Evolutionary conservation across 2,888 invertebrate genomes (phyloP).

Genomic region (Lasius fuliginosus): DNA sequence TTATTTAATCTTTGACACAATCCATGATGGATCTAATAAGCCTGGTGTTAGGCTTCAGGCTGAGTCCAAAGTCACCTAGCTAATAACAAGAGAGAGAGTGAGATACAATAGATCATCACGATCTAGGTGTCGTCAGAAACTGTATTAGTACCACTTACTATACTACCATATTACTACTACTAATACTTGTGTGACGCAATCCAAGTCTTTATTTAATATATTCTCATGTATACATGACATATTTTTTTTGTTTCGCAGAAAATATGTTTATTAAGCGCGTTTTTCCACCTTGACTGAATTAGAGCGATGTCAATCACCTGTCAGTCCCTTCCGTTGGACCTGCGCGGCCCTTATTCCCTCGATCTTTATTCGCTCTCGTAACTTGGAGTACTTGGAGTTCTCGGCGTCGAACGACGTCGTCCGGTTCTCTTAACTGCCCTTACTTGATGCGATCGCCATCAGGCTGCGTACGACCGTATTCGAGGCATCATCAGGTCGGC

Average conservation of each 20-base stretch:
- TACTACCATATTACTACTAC: too few species aligned
- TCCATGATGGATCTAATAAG: too few species aligned
- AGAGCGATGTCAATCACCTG: background rate
- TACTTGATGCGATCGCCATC: slow-evolving; percentile 40
- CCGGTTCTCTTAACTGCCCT: slow-evolving; percentile 21
- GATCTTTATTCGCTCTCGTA: slow-evolving; percentile 13
- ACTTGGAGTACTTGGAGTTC: background rate
- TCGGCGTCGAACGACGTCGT: slow-evolving; percentile 24
- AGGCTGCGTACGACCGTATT: slow-evolving; percentile 54
- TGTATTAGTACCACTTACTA: too few species aligned
- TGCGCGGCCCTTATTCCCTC: background rate
- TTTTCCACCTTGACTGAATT: background rate
- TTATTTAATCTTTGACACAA: background rate
- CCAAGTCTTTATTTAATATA: background rate
- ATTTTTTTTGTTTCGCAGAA: background rate
- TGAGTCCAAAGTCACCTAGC: too few species aligned
- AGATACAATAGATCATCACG: too few species aligned
- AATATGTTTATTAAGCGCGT: background rate
- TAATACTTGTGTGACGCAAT: too few species aligned
- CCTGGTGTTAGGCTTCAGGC: too few species aligned
- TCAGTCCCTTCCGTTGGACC: too few species aligned
- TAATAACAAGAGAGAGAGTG: too few species aligned
- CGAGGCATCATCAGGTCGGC: slow-evolving; percentile 69
- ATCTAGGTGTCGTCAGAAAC: too few species aligned
- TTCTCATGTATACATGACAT: background rate